Conservation (phyloP, 2,797 vertebrate genomes). For the Notolepis coatsorum region DNA sequence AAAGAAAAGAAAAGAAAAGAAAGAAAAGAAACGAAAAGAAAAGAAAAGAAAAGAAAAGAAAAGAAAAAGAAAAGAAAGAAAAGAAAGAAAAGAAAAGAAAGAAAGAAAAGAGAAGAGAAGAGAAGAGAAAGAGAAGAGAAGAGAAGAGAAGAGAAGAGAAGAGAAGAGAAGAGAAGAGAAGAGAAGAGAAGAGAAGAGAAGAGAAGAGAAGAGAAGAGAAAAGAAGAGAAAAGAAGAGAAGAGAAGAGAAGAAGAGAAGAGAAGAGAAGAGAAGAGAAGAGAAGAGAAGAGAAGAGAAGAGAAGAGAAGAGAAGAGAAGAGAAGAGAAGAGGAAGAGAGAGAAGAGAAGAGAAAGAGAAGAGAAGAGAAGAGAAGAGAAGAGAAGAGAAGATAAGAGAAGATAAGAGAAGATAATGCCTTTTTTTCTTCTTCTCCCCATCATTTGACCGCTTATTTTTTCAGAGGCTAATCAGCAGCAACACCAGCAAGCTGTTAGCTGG, state of each 20-base stretch:
- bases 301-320: constrained; percentile 42
- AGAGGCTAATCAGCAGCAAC: constrained; percentile 81
- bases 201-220: constrained; percentile 46
- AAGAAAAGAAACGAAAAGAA: no score
- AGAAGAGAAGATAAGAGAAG: constrained; percentile 56
- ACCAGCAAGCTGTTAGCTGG: constrained; percentile 76
- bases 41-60: no score
- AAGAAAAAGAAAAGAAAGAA: constrained; percentile 29
- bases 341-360: constrained; percentile 56
- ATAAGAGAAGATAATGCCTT: constrained; percentile 25
- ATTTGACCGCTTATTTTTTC: constrained; percentile 68
- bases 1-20: background rate
- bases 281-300: constrained; percentile 63
- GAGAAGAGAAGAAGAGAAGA: constrained; percentile 71
- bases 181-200: no score
- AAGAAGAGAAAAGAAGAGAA: constrained; percentile 69
- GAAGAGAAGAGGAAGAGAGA: constrained; percentile 70
- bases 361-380: constrained; percentile 35
- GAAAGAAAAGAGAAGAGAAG: constrained; percentile 69
- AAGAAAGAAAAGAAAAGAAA: constrained; percentile 54
- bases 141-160: no score
- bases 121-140: constrained; percentile 49
- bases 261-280: constrained; percentile 73
- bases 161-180: no score
- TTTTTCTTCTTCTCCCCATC: constrained; percentile 39